Evolutionary conservation across 2,113 vertebrate genomes (phyloP).

Genomic region (Hippocampus comes): DNA sequence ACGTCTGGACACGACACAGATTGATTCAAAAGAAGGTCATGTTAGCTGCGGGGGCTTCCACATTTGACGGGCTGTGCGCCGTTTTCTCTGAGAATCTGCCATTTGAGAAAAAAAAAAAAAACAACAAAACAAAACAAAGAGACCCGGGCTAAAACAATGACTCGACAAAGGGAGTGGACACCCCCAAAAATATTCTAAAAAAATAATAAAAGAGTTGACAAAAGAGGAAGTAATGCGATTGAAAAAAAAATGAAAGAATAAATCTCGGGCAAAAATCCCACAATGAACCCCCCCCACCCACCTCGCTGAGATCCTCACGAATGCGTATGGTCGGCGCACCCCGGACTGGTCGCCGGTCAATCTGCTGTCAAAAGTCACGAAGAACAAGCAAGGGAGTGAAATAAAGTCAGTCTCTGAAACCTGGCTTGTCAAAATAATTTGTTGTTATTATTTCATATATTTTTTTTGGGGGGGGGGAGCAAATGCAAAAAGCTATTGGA

Average conservation of each 20-base stretch:
- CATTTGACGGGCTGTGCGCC: slow-evolving; percentile 14
- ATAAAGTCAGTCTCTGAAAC: slow-evolving; percentile 35
- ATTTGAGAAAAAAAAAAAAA: not conserved
- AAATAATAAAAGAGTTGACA: too few species aligned
- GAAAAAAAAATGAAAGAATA: too few species aligned
- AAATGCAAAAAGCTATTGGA: slow-evolving; percentile 33
- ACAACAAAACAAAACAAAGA: slow-evolving; percentile 16
- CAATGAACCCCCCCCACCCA: too few species aligned
- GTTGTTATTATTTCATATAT: slow-evolving; percentile 35
- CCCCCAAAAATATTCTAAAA: too few species aligned
- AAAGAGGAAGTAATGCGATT: too few species aligned
- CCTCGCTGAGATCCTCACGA: too few species aligned
- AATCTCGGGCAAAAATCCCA: too few species aligned
- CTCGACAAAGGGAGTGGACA: too few species aligned
- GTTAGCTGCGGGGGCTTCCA: slow-evolving; percentile 31
- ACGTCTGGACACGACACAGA: slow-evolving; percentile 38
- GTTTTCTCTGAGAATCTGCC: slow-evolving; percentile 34
- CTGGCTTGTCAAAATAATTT: slow-evolving; percentile 44
- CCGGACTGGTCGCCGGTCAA: not conserved
- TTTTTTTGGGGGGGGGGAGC: not conserved
- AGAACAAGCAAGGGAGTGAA: not conserved
- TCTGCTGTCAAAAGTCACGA: not conserved
- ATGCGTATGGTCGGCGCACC: too few species aligned
- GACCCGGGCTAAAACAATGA: not conserved
- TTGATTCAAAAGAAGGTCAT: slow-evolving; percentile 57